These are phyloP conservation scores for Eurypyga helias DNA, from an alignment of 2,113 vertebrate species.

Conservation along the genomic window DNA sequence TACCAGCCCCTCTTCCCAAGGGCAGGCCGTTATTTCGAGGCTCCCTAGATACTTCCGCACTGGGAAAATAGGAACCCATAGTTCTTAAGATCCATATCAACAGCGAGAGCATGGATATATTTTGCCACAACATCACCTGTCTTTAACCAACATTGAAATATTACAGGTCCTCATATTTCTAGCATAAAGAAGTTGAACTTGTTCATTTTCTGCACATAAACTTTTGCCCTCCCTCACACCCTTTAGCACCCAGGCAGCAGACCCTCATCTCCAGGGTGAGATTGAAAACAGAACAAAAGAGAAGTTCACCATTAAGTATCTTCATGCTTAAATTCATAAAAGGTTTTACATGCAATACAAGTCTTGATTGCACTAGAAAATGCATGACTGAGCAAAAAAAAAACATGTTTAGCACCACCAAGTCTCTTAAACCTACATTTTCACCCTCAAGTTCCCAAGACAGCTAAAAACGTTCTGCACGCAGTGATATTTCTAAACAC, in stretches of 20 bases:
- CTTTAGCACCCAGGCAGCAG: background rate
- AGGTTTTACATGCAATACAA: background rate
- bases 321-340: background rate
- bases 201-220: background rate
- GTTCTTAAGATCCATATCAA: background rate
- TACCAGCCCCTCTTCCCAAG: background rate
- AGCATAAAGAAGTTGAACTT: background rate
- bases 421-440: background rate
- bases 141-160: background rate
- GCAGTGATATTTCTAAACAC: accelerated
- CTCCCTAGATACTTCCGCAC: background rate
- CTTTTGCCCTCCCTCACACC: background rate
- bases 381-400: accelerated
- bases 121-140: background rate
- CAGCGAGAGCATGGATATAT: background rate
- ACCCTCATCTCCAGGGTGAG: background rate
- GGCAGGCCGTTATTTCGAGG: background rate
- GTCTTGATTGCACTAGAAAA: background rate
- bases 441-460: background rate
- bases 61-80: background rate
- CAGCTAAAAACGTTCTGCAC: background rate
- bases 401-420: background rate
- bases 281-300: background rate
- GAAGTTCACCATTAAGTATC: background rate
- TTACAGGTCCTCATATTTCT: background rate